These are phyloP conservation scores for Zoanthus solanderi DNA, from an alignment of 92 coral and sea anemone genomes.

Conservation along the genomic window DNA sequence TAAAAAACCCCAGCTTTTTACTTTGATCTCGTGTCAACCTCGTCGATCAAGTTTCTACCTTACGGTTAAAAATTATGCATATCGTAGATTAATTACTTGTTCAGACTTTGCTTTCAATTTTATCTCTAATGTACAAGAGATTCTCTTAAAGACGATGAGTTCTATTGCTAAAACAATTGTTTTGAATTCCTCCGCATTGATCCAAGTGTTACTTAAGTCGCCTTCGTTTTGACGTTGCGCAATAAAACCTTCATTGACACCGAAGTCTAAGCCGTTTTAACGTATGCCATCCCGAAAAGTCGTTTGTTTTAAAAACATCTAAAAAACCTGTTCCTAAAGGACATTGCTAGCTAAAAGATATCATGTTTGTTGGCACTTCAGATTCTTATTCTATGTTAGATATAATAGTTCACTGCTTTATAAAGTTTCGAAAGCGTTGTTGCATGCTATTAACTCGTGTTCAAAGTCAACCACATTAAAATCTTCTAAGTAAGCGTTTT, in stretches of 20 bases:
- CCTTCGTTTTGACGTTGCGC: neutral
- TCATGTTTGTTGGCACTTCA: neutral
- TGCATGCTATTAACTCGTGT: neutral
- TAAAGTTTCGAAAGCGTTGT: neutral
- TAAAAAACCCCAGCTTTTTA: neutral
- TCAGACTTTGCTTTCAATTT: neutral
- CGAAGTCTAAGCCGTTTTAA: neutral
- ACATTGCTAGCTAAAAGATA: neutral
- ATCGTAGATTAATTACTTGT: neutral
- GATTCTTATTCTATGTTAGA: neutral
- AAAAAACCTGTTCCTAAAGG: neutral
- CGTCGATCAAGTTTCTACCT: neutral
- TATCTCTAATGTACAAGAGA: neutral
- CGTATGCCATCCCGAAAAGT: neutral
- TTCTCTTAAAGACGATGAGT: neutral
- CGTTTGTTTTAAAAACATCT: neutral
- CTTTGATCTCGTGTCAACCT: neutral
- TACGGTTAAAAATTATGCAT: neutral
- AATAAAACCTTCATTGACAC: neutral
- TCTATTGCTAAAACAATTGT: too few relatives aligned
- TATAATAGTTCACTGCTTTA: neutral
- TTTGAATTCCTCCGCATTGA: slow-evolving; percentile 1
- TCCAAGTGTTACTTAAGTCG: neutral
- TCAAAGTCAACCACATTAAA: neutral
- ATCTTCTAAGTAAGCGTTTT: neutral